Evolutionary conservation across 2,113 vertebrate genomes (phyloP).

Genomic region (Irena cyanogastra): DNA sequence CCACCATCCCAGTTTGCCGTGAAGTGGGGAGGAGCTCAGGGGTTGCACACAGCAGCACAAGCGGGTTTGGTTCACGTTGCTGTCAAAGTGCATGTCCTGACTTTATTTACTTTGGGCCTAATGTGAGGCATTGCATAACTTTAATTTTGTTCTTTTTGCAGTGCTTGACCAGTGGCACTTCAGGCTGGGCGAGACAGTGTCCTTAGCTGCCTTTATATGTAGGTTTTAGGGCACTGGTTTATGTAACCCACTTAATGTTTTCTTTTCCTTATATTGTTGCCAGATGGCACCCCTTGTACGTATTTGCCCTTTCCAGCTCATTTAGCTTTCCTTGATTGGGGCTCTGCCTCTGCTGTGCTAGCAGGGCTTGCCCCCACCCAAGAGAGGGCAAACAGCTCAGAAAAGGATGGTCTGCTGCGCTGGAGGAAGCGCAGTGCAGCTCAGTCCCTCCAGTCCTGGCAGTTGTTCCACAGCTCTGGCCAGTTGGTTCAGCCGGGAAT

Average conservation of each 20-base stretch:
- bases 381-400: not conserved
- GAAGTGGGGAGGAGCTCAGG: not conserved
- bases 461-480: not conserved
- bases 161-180: not conserved
- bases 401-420: not conserved
- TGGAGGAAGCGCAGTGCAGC: not conserved
- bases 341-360: not conserved
- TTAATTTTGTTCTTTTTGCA: not conserved
- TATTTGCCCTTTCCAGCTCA: not conserved
- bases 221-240: not conserved
- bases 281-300: not conserved
- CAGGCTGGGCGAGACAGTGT: not conserved
- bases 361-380: not conserved
- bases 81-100: not conserved
- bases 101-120: not conserved
- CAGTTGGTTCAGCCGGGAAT: fast-evolving
- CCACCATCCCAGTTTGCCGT: fast-evolving
- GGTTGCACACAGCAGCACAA: not conserved
- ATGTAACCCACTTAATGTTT: slow-evolving; percentile 4
- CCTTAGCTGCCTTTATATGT: not conserved
- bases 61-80: not conserved
- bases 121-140: not conserved
- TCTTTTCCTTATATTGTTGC: not conserved
- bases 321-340: not conserved
- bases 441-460: fast-evolving